Conservation (phyloP, 2,797 vertebrate genomes). For the Melanotaenia trifasciata region DNA sequence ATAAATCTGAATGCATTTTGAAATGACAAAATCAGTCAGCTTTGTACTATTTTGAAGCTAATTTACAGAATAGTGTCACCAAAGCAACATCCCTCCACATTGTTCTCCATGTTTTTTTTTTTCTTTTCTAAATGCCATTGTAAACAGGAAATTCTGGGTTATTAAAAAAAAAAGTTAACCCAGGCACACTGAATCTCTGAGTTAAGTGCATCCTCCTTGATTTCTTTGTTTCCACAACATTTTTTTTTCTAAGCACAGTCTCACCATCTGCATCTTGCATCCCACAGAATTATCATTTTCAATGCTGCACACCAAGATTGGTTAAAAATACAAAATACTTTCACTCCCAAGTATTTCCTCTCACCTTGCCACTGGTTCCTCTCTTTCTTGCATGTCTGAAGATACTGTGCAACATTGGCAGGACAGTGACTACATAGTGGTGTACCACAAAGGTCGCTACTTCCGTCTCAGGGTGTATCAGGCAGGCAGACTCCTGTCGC, state of each 20-base stretch:
- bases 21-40: no score
- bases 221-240: background rate
- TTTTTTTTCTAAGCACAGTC: background rate
- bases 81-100: background rate
- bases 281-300: background rate
- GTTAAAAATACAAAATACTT: background rate
- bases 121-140: background rate
- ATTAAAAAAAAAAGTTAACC: background rate
- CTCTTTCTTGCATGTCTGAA: slow-evolving; percentile 46
- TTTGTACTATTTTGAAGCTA: background rate
- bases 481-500: slow-evolving; percentile 85
- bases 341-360: background rate
- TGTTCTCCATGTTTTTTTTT: background rate
- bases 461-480: slow-evolving; percentile 87
- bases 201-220: background rate
- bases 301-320: background rate
- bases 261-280: slow-evolving; percentile 7
- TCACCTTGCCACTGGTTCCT: background rate
- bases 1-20: background rate
- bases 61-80: background rate
- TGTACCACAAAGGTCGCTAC: slow-evolving; percentile 90
- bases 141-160: background rate
- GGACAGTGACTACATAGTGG: slow-evolving; percentile 89
- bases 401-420: slow-evolving; percentile 87
- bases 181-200: background rate